These are phyloP conservation scores for Eptesicus fuscus DNA, from an alignment of 2,113 vertebrate species.

Conservation along the genomic window DNA sequence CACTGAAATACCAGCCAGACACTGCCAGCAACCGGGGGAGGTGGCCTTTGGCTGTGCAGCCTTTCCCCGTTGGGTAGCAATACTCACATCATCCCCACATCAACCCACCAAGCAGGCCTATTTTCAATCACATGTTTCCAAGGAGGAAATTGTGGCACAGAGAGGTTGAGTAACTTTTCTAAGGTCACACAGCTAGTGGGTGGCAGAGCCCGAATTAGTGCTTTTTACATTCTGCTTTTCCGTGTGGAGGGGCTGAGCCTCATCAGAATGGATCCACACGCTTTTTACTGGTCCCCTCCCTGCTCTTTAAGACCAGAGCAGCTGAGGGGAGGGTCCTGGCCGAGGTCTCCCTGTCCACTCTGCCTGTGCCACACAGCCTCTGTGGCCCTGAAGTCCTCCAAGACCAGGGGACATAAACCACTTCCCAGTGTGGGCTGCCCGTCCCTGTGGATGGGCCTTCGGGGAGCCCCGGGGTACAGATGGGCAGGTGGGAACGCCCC, in stretches of 20 bases:
- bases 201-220: not conserved
- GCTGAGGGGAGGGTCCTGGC: not conserved
- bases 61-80: not conserved
- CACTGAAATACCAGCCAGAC: not conserved
- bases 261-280: not conserved
- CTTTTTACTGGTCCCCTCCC: not conserved
- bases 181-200: not conserved
- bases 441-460: rapidly evolving
- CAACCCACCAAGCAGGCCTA: rapidly evolving
- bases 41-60: not conserved
- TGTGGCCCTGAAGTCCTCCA: not conserved
- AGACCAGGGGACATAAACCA: not conserved
- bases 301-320: not conserved
- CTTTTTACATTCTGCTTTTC: not conserved
- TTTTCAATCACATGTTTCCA: not conserved
- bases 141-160: not conserved
- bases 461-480: not conserved
- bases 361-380: not conserved
- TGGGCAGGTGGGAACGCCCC: rapidly evolving
- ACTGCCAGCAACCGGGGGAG: rapidly evolving
- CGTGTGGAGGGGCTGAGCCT: not conserved
- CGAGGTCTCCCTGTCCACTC: too few species aligned
- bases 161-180: not conserved
- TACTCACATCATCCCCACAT: not conserved
- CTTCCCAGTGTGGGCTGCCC: not conserved